Percentiles rank a stretch among this genome's conserved stretches.
Evolutionary conservation across 37 sponge, comb jelly and placozoan genomes (phyloP).

Genomic region (Beroe ovata): DNA sequence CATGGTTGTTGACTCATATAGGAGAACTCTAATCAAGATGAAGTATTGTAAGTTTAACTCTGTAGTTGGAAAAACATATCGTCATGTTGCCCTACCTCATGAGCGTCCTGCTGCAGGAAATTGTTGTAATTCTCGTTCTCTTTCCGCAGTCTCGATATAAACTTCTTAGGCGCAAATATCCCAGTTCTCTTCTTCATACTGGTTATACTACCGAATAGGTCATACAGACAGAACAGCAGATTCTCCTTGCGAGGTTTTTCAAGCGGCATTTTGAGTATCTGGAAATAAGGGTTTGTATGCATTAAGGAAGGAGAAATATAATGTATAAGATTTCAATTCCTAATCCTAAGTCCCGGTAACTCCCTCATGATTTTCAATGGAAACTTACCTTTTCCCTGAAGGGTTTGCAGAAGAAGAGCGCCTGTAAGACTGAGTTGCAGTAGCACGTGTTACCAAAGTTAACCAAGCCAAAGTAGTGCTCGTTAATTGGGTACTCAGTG

Average conservation of each 20-base stretch:
- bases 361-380: no score
- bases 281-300: not conserved
- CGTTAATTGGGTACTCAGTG: constrained; percentile 53
- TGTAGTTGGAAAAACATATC: no score
- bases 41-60: no score
- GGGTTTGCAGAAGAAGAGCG: constrained; percentile 91
- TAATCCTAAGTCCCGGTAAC: no score
- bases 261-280: constrained; percentile 37
- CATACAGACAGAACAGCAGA: constrained; percentile 79
- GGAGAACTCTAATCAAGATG: no score
- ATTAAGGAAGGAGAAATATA: not conserved
- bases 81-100: constrained; percentile 81
- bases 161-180: constrained; percentile 70
- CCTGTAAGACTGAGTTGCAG: constrained; percentile 94
- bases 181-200: constrained; percentile 61
- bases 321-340: no score
- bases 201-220: constrained; percentile 80
- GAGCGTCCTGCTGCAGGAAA: constrained; percentile 94
- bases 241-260: constrained; percentile 70
- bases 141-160: constrained; percentile 70
- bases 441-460: constrained; percentile 98
- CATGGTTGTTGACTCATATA: no score
- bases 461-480: constrained; percentile 67
- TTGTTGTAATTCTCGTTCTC: constrained; percentile 89
- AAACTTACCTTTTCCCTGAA: constrained; percentile 84